A percentile compares a stretch with the other conserved stretches of the same genome.
Evolutionary conservation across 2,888 invertebrate species (phyloP).

Genomic region (Fissipunctia ypsillon): DNA sequence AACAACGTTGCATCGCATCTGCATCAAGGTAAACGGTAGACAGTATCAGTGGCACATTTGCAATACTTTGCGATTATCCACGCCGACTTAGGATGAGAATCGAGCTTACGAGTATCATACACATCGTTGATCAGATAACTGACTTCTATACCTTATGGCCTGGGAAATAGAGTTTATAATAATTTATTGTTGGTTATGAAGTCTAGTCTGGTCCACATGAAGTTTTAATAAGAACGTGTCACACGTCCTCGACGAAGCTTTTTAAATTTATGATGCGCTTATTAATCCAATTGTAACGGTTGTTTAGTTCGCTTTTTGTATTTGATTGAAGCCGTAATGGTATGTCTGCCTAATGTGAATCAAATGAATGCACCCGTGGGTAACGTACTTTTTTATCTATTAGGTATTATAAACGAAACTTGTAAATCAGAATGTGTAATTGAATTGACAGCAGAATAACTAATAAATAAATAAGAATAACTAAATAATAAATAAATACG

Average conservation of each 20-base stretch:
- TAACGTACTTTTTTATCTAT: not conserved
- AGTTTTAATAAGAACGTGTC: constrained; percentile 80
- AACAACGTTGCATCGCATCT: constrained; percentile 19
- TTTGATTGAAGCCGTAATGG: constrained; percentile 47
- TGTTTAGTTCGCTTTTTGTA: constrained; percentile 66
- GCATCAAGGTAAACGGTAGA: constrained; percentile 73
- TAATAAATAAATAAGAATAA: too few species aligned
- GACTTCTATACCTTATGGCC: constrained; percentile 20
- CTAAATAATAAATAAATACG: constrained; percentile 13
- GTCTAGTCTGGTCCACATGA: constrained; percentile 64
- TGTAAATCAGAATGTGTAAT: not conserved
- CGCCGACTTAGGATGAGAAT: constrained; percentile 80
- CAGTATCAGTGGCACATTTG: constrained; percentile 78
- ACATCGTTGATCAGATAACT: constrained; percentile 19
- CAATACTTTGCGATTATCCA: constrained; percentile 83
- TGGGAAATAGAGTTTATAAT: constrained; percentile 53
- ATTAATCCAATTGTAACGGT: constrained; percentile 75
- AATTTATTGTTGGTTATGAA: not conserved
- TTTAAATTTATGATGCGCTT: constrained; percentile 74
- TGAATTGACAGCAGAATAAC: constrained; percentile 1
- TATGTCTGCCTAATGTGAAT: constrained; percentile 34
- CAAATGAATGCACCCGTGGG: constrained; percentile 13
- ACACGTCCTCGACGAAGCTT: constrained; percentile 70
- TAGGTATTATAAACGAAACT: not conserved
- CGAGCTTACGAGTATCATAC: constrained; percentile 41